These are phyloP conservation scores for Palythoa heliodiscus DNA, from an alignment of 92 coral and sea anemone species.

Conservation along the genomic window DNA sequence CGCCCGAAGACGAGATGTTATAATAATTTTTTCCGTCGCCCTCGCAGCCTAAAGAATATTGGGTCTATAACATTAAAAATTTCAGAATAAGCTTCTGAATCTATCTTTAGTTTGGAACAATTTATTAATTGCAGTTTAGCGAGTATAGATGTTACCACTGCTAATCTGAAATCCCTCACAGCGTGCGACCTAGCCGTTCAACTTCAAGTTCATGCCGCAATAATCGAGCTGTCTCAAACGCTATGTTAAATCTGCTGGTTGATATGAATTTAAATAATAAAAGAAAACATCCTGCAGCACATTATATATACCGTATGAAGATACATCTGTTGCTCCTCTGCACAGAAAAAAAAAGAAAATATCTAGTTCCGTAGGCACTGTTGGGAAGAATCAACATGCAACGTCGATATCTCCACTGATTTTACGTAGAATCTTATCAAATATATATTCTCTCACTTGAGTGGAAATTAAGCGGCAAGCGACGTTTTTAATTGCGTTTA, in stretches of 20 bases:
- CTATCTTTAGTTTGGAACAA: background rate
- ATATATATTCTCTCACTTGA: background rate
- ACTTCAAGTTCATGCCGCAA: background rate
- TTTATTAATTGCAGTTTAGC: constrained; percentile 16
- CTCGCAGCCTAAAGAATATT: background rate
- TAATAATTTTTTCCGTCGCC: background rate
- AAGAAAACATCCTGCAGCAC: background rate
- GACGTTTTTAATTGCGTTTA: background rate
- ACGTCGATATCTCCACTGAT: background rate
- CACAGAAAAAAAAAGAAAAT: background rate
- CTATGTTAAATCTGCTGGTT: background rate
- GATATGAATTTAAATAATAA: background rate
- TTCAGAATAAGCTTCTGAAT: background rate
- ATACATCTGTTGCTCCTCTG: background rate
- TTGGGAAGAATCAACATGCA: background rate
- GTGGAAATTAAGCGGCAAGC: background rate
- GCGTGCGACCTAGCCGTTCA: constrained; percentile 11
- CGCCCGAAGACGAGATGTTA: background rate
- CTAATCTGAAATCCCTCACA: background rate
- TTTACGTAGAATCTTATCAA: background rate
- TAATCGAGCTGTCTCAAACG: background rate
- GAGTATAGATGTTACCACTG: constrained; percentile 11
- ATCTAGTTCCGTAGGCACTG: background rate
- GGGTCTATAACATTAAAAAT: background rate
- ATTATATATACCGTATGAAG: background rate